phyloP scores from a whole-genome alignment of 2,888 invertebrate genomes.

The Horisme vitalbata region DNA sequence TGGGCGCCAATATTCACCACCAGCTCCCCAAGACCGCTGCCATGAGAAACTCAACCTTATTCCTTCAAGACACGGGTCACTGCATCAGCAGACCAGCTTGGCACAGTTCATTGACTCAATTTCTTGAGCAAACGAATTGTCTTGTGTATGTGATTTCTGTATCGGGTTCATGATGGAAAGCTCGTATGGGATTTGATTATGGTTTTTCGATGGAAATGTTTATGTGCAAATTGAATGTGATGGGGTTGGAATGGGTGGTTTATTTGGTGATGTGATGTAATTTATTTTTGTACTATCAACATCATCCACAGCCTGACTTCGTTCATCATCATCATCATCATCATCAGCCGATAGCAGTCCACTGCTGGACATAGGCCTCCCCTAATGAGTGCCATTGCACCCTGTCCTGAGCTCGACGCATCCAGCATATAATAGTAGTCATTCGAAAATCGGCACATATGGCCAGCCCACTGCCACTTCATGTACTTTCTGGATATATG shows the following conservation, averaged over 20 bases:
- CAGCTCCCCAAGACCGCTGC: background rate
- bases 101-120: constrained; percentile 51
- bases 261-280: background rate
- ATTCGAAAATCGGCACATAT: too few species aligned
- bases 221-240: background rate
- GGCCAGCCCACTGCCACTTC: too few species aligned
- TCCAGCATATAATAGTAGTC: too few species aligned
- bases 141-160: constrained; percentile 43
- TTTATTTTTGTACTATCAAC: too few species aligned
- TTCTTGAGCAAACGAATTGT: constrained; percentile 52
- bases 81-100: constrained; percentile 9
- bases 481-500: too few species aligned
- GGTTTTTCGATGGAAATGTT: constrained; percentile 4
- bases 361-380: too few species aligned
- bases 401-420: too few species aligned
- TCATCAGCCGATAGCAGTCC: too few species aligned
- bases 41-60: constrained; percentile 5
- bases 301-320: too few species aligned
- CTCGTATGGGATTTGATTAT: constrained; percentile 26
- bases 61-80: background rate
- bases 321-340: too few species aligned
- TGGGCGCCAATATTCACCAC: constrained; percentile 42
- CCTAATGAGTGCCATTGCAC: too few species aligned
- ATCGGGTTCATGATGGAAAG: constrained; percentile 36
- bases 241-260: background rate